phyloP scores from a whole-genome alignment of 2,113 vertebrate genomes.

The Dipodomys ordii region DNA sequence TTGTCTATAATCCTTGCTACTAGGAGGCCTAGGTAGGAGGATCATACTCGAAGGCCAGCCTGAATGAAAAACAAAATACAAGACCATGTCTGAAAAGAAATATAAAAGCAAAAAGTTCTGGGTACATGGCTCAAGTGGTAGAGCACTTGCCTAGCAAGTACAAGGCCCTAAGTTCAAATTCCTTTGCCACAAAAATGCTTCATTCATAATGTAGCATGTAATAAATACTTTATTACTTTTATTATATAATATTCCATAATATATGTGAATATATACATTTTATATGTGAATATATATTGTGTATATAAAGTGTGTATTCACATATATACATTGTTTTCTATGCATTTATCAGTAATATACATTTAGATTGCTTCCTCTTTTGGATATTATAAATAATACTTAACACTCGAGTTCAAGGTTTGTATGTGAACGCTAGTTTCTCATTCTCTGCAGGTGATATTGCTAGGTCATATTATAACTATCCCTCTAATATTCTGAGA shows the following conservation, averaged over 20 bases:
- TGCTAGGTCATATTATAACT: not conserved
- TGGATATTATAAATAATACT: not conserved
- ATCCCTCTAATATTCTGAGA: not conserved
- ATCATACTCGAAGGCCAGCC: no score
- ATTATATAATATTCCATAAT: conserved; percentile 18
- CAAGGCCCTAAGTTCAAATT: no score
- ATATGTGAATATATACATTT: not conserved
- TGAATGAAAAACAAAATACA: no score
- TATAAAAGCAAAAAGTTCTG: no score
- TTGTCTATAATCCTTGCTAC: no score
- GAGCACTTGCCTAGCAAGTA: no score
- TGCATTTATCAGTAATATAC: not conserved
- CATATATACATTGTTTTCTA: not conserved
- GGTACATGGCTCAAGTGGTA: no score
- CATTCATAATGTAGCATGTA: not conserved
- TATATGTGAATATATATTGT: no score
- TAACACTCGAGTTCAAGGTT: not conserved
- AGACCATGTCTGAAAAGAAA: no score
- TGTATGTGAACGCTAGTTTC: not conserved
- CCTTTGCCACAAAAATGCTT: not conserved
- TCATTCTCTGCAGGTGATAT: not conserved
- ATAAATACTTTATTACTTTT: conserved; percentile 41
- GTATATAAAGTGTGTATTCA: no score
- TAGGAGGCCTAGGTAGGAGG: no score
- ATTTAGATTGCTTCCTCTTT: not conserved